These are phyloP conservation scores for Troides helena DNA, from an alignment of 2,888 invertebrate species.

Conservation along the genomic window DNA sequence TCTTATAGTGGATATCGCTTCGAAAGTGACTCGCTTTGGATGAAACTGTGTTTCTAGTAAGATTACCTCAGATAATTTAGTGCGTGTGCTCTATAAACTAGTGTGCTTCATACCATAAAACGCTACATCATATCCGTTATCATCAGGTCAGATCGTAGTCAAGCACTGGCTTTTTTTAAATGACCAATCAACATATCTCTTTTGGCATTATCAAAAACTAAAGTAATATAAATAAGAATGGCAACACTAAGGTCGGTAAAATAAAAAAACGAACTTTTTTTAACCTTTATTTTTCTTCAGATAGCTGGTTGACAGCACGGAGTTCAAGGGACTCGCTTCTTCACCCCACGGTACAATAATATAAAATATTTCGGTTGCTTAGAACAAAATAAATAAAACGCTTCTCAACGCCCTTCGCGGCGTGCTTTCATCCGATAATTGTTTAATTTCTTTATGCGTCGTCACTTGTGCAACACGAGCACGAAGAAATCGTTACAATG, in stretches of 20 bases:
- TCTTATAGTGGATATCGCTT: neutral
- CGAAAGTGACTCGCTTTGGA: neutral
- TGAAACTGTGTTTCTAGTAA: neutral
- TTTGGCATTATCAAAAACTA: no score
- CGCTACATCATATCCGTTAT: no score
- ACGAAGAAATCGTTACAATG: constrained; percentile 71
- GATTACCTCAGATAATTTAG: neutral
- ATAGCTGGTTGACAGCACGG: constrained; percentile 67
- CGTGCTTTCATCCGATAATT: constrained; percentile 57
- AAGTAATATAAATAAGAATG: no score
- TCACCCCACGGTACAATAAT: constrained; percentile 52
- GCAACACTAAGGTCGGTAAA: no score
- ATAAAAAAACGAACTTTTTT: constrained; percentile 35
- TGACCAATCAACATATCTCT: no score
- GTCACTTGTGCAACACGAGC: constrained; percentile 67
- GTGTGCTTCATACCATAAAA: no score
- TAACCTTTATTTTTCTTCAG: constrained; percentile 69
- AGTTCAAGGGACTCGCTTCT: constrained; percentile 64
- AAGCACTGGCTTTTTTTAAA: no score
- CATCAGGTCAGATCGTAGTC: no score
- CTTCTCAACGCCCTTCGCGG: constrained; percentile 70
- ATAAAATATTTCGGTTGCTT: constrained; percentile 74
- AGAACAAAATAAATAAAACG: constrained; percentile 77
- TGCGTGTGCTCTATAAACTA: no score
- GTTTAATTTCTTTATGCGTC: constrained; percentile 68